Evolutionary conservation across 2,797 vertebrate species (phyloP), one percentile per base, ranked within the genome.

Genomic region (Lacerta agilis): DNA sequence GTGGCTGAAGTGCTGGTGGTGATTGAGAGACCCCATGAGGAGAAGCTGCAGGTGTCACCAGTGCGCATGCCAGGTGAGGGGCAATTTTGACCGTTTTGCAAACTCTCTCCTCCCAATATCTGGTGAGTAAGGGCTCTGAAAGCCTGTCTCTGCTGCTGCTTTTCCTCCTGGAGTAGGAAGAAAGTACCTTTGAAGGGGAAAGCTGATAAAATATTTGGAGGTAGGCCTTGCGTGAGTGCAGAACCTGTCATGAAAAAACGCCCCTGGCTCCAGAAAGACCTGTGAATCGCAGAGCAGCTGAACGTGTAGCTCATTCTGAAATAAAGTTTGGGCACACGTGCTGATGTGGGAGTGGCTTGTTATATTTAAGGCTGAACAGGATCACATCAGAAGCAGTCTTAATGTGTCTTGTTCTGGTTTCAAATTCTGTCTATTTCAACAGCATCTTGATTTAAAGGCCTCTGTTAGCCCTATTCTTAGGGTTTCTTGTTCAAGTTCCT

Each of bases 11-110:
- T 92, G 9, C 92, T 94, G 71, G 88, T 94, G 86, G 94, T 92
- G 73, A 86, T 94, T 17, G 94, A 94, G 84, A 96, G 96, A 91
- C 91, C 92, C 41, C 94, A 92, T 86, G 96, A 97, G 76, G 84
- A 94, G 90, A 96, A 95, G 88, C 96, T 96, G 0, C 64, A 20
- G 0, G 93, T 96, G 0, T 97, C 97, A 43, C 97, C 97, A 23
- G 96, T 96, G 95, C 95, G 90, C 79, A 73, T 94, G 77, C 92
- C 96, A 97, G 97, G 98, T 98, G 92, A 89, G 95, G 1, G 9
- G 5, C 10, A 2, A 3, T 89, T 92, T 71, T 6, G 0, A 17
- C 38, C 49, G 23, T 17, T 83, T 88, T 78, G 67, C 13, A 55
- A 55, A 49, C 45, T 49, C 10, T 61, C 58, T 61, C 18, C 58